phyloP scores from a whole-genome alignment of 2,113 vertebrate genomes.

The Silurus asotus region DNA sequence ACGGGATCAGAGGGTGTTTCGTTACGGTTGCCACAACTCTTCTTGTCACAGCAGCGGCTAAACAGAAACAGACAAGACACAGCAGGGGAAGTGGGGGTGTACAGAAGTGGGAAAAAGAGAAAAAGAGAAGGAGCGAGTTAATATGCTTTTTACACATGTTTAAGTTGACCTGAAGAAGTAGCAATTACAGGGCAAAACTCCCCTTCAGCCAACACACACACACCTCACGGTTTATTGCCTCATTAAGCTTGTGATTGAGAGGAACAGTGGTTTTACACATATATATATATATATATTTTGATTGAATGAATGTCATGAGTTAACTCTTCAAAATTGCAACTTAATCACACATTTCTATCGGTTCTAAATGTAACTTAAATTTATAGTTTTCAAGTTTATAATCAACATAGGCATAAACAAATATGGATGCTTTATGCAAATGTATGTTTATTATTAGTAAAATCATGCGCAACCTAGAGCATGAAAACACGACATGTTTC shows the following conservation, averaged over 20 bases:
- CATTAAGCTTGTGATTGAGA: not conserved
- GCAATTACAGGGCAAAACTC: conserved; percentile 41
- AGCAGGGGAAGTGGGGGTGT: conserved; percentile 37
- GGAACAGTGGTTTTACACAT: not conserved
- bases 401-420: no score
- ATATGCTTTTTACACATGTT: conserved; percentile 51
- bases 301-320: no score
- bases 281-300: no score
- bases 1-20: conserved; percentile 99
- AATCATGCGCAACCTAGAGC: no score
- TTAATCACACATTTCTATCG: no score
- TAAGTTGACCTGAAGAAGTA: conserved; percentile 35
- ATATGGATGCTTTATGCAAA: no score
- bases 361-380: no score
- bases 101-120: conserved; percentile 15
- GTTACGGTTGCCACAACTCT: conserved; percentile 99
- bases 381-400: no score
- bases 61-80: conserved; percentile 40
- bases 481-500: no score
- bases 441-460: no score
- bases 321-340: no score
- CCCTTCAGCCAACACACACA: conserved; percentile 68
- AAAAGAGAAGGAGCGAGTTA: conserved; percentile 39
- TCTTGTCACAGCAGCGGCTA: conserved; percentile 99
- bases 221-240: not conserved